Base-by-base conservation (phyloP, 1,140 invertebrate genomes). In the Papilio aristodemus region DNA sequence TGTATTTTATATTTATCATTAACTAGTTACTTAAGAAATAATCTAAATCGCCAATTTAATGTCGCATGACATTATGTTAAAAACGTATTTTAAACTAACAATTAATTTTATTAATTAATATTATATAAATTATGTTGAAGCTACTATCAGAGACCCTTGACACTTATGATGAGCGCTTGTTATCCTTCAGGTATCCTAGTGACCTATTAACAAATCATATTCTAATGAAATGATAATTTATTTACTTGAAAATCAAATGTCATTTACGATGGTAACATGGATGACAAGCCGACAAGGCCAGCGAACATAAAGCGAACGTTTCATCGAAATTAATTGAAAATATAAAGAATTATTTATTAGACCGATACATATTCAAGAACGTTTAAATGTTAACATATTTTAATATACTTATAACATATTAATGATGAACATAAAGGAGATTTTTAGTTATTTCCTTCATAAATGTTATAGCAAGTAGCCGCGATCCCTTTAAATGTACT, bases 181-280 rank as follows among this genome's bases (percentile, higher is more conserved):
- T 54, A 54, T 5, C 46, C 46, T 54, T 54, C 46, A 54, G 46
- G 22, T 54, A 54, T 54, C 46, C 46, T 54, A 13, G 0, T 22
- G 46, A 54, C 46, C 46, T 54, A 54, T 54, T 54, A 54, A 54
- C 9, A 54, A 54, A 17, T 54, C 19, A 46, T 17, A 46, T 8
- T 19, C 11, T 25, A 54, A 54, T 25, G 3, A 11, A 22, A 54
- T 54, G 46, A 13, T 54, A 54, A 54, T 54, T 32, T 25, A 22
- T 22, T 22, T 25, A 54, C 17, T 11, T 54, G 1, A 50, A 3
- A 8, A 22, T n/a, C 8, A 50, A 50, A 54, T 22, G 22, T 54
- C 46, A 13, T 22, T 54, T 19, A 54, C 19, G 17, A 22, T 22
- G 9, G 46, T n/a, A 43, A 50, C 10, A 7, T 19, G 46, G 46